Evolutionary conservation across 2,888 invertebrate genomes (phyloP).

Genomic region (Aplocera efformata): DNA sequence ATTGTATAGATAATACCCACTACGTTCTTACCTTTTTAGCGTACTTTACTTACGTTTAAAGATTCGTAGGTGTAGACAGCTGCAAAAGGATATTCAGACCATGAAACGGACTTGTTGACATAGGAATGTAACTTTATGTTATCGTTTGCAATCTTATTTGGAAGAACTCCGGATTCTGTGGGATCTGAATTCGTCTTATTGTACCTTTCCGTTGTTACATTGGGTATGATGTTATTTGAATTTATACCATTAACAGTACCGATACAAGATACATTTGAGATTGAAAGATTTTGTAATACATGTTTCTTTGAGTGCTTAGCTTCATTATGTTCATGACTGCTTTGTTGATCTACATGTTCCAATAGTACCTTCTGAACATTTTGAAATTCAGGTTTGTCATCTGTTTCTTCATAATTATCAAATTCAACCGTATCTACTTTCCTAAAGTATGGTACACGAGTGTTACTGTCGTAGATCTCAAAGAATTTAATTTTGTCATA

Average conservation of each 20-base stretch:
- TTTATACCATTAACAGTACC: conserved; percentile 4
- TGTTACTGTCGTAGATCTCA: conserved; percentile 60
- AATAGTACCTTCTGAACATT: conserved; percentile 32
- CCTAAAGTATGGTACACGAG: conserved; percentile 26
- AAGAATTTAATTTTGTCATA: conserved; percentile 67
- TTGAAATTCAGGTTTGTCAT: conserved; percentile 22
- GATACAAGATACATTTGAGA: conserved; percentile 1
- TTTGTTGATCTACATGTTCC: conserved; percentile 39
- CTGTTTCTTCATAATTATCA: conserved; percentile 20
- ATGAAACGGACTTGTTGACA: conserved; percentile 33
- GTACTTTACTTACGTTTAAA: conserved; percentile 44
- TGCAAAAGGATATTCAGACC: conserved; percentile 57
- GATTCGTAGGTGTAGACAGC: conserved; percentile 65
- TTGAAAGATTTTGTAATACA: conserved; percentile 24
- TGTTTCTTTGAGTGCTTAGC: conserved; percentile 46
- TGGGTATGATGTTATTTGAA: conserved; percentile 1
- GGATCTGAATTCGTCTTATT: conserved; percentile 1
- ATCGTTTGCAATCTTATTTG: conserved; percentile 7
- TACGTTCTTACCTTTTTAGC: too few species aligned
- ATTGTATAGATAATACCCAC: too few species aligned
- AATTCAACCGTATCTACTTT: conserved; percentile 19
- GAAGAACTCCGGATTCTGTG: conserved; percentile 1
- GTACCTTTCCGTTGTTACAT: conserved; percentile 3
- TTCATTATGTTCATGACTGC: conserved; percentile 32
- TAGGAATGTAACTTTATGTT: conserved; percentile 10